These are phyloP conservation scores for Agriopis marginaria DNA, from an alignment of 2,888 invertebrate species.

Conservation along the genomic window DNA sequence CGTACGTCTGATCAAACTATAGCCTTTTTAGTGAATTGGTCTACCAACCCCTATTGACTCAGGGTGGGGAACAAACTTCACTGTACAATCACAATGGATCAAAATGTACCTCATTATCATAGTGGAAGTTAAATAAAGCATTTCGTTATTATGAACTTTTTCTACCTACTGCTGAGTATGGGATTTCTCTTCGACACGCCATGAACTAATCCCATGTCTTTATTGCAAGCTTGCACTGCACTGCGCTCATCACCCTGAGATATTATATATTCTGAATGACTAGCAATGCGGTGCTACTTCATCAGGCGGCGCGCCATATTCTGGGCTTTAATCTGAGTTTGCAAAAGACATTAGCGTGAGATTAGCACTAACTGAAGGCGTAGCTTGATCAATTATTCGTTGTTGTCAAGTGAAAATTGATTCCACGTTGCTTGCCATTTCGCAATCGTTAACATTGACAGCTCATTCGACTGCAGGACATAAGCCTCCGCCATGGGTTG, in stretches of 20 bases:
- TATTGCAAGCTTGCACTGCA: no score
- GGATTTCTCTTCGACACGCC: no score
- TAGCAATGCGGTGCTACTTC: no score
- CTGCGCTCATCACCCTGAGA: no score
- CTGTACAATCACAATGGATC: background rate
- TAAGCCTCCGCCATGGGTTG: no score
- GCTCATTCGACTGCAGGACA: no score
- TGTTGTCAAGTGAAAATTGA: slow-evolving; percentile 1
- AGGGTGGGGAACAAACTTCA: background rate
- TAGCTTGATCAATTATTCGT: background rate
- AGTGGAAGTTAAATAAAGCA: background rate
- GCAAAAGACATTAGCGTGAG: background rate
- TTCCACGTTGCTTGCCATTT: background rate
- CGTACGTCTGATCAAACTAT: background rate
- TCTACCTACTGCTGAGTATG: no score
- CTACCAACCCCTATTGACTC: slow-evolving; percentile 13
- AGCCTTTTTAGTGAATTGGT: slow-evolving; percentile 14
- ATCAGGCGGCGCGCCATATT: no score
- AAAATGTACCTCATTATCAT: slow-evolving; percentile 4
- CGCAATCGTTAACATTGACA: background rate
- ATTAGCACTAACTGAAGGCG: slow-evolving; percentile 8
- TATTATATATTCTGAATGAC: no score
- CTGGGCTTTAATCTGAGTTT: background rate
- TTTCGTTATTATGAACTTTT: no score
- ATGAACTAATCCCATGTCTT: no score